These are phyloP conservation scores for Patella caerulea DNA, from an alignment of 2,888 invertebrate species.

Conservation along the genomic window DNA sequence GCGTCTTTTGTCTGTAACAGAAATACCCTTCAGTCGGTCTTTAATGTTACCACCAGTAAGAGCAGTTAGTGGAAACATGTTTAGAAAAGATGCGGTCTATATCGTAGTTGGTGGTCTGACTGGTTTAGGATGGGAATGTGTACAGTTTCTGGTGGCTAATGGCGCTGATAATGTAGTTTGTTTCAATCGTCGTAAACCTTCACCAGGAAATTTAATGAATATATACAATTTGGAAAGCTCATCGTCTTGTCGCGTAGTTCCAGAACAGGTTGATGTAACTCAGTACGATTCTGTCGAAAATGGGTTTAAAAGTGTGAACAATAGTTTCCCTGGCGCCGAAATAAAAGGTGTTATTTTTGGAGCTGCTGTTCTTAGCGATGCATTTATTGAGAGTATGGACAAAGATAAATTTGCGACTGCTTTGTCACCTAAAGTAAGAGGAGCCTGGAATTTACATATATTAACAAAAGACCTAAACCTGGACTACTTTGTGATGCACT, in stretches of 20 bases:
- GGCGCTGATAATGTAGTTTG: constrained; percentile 46
- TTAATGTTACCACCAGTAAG: not conserved
- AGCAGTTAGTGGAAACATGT: constrained; percentile 24
- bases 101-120: constrained; percentile 55
- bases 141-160: constrained; percentile 39
- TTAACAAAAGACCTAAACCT: constrained; percentile 38
- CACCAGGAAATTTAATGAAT: constrained; percentile 28
- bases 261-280: constrained; percentile 44
- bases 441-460: constrained; percentile 55
- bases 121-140: constrained; percentile 55
- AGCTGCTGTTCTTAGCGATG: constrained; percentile 47
- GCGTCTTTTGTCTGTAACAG: too few relatives aligned
- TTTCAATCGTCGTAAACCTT: constrained; percentile 41
- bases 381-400: constrained; percentile 35
- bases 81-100: constrained; percentile 43
- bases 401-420: constrained; percentile 38
- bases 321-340: constrained; percentile 18
- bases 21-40: too few relatives aligned
- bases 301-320: constrained; percentile 31
- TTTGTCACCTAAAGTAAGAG: constrained; percentile 51
- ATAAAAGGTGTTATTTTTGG: constrained; percentile 55
- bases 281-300: constrained; percentile 33
- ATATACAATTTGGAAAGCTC: constrained; percentile 29
- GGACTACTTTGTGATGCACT: constrained; percentile 59
- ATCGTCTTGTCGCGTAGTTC: constrained; percentile 31